Conservation (phyloP, 2,113 vertebrate species). For the Motacilla alba region DNA sequence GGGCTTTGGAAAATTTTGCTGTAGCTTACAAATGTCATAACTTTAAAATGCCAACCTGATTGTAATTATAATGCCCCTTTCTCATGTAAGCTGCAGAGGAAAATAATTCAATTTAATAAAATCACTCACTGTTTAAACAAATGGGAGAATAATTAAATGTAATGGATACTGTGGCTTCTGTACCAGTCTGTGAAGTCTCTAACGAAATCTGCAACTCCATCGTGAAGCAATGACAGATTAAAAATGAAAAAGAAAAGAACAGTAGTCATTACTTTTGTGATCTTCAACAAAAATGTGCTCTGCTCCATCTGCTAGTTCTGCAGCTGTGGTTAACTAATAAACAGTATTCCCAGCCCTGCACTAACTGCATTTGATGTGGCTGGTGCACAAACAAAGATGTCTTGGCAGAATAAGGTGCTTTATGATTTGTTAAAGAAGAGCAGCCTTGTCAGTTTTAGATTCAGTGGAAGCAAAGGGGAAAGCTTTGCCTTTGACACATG, state of each 20-base stretch:
- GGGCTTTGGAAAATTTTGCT: not conserved
- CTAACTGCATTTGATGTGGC: constrained; percentile 10
- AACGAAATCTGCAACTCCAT: not conserved
- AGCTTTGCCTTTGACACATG: not conserved
- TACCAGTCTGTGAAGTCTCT: not conserved
- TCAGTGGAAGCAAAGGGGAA: not conserved
- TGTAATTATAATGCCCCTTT: not conserved
- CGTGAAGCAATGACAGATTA: not conserved
- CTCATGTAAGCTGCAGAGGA: not conserved
- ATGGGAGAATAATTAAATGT: not conserved
- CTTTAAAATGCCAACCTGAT: not conserved
- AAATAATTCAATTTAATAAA: constrained; percentile 16
- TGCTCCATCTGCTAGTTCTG: constrained; percentile 38
- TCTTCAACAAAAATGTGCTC: not conserved
- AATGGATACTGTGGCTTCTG: not conserved
- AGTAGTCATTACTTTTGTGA: not conserved
- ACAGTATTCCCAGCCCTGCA: constrained; percentile 26
- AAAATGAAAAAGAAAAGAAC: constrained; percentile 15
- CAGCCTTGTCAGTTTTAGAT: not conserved
- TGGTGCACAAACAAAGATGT: constrained; percentile 34
- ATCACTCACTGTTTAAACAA: not conserved
- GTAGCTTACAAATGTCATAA: not conserved
- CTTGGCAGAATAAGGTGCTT: constrained; percentile 40
- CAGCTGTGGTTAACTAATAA: constrained; percentile 66
- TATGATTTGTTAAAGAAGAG: not conserved